Evolutionary conservation across 1,140 invertebrate species (phyloP).

Genomic region (Paraescarpia echinospica): DNA sequence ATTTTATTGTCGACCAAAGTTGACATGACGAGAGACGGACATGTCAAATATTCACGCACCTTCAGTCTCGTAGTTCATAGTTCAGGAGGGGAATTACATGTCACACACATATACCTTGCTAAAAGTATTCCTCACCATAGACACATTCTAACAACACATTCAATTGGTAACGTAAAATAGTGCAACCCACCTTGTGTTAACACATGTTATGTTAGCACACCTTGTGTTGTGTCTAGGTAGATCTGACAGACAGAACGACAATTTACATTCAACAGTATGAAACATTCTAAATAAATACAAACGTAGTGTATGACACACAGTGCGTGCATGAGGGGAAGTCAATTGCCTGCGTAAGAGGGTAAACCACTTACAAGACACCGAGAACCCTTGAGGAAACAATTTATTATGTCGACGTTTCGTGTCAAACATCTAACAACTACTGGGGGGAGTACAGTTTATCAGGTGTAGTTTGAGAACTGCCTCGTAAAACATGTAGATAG

Average conservation of each 20-base stretch:
- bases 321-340: background rate
- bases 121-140: background rate
- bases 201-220: background rate
- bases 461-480: background rate
- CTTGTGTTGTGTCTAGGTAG: background rate
- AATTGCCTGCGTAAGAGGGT: background rate
- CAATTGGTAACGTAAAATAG: background rate
- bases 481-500: background rate
- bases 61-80: background rate
- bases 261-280: background rate
- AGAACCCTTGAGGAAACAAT: background rate
- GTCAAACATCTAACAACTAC: too few relatives aligned
- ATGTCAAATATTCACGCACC: background rate
- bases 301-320: background rate
- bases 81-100: background rate
- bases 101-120: background rate
- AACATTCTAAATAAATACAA: background rate
- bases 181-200: too few relatives aligned
- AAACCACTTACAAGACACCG: background rate
- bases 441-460: background rate
- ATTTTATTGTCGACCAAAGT: background rate
- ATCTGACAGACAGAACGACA: background rate
- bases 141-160: background rate
- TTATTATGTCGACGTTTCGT: background rate
- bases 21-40: background rate